Conservation (phyloP, 2,888 invertebrate species). For the Baronia brevicornis region DNA sequence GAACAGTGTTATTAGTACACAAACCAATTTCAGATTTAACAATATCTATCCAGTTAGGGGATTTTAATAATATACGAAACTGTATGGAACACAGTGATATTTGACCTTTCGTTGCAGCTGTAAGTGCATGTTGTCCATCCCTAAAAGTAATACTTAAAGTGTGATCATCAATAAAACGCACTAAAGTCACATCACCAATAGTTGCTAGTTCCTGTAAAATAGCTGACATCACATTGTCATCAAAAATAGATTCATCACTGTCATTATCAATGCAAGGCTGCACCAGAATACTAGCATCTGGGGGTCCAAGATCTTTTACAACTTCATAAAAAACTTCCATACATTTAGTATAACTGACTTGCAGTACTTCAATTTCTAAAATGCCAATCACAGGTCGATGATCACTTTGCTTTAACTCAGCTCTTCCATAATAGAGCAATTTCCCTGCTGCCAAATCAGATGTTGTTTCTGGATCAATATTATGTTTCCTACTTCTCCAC, state of each 20-base stretch:
- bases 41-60: constrained; percentile 88
- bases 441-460: constrained; percentile 85
- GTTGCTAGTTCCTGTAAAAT: constrained; percentile 87
- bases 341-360: constrained; percentile 85
- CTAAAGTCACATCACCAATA: constrained; percentile 92
- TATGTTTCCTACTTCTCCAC: constrained; percentile 88
- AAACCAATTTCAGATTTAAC: constrained; percentile 89
- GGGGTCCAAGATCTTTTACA: constrained; percentile 91
- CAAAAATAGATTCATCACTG: constrained; percentile 79
- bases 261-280: constrained; percentile 50
- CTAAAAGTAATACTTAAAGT: constrained; percentile 95
- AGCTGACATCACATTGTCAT: constrained; percentile 86
- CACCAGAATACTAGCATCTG: constrained; percentile 94
- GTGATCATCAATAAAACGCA: constrained; percentile 88
- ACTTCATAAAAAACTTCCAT: constrained; percentile 89
- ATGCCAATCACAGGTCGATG: constrained; percentile 96
- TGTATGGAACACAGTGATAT: constrained; percentile 80
- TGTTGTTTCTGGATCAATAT: constrained; percentile 79
- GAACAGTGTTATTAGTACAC: constrained; percentile 89
- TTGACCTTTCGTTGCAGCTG: constrained; percentile 76
- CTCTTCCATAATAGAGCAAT: constrained; percentile 91
- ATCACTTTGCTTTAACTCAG: constrained; percentile 97
- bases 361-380: constrained; percentile 90
- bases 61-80: constrained; percentile 84
- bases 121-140: constrained; percentile 91